Conservation (phyloP, 1,140 invertebrate genomes). For the Drosophila nikananu region DNA sequence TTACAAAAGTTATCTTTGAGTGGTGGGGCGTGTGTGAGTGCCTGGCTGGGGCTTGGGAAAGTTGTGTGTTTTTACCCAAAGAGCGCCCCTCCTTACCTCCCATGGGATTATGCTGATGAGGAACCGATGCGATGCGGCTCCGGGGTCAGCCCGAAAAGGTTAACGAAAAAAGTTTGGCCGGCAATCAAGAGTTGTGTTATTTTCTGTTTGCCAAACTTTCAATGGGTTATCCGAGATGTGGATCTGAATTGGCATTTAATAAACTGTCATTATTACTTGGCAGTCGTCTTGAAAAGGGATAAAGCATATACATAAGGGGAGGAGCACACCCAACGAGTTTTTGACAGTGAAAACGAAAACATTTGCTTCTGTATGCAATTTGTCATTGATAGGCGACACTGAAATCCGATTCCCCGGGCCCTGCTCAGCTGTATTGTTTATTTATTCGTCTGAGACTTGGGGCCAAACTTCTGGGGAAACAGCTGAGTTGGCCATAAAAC, state of each 20-base stretch:
- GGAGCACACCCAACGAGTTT: conserved; percentile 14
- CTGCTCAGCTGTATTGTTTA: conserved; percentile 44
- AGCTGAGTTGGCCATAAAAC: conserved; percentile 65
- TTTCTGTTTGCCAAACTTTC: conserved; percentile 50
- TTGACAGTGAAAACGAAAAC: conserved; percentile 36
- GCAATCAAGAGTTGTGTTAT: conserved; percentile 46
- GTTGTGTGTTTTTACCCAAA: conserved; percentile 30
- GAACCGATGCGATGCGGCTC: conserved; percentile 8
- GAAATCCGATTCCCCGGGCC: conserved; percentile 55
- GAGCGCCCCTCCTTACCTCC: conserved; percentile 19
- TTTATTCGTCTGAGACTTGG: conserved; percentile 33
- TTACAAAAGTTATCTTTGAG: conserved; percentile 45
- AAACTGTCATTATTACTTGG: conserved; percentile 56
- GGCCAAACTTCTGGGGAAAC: conserved; percentile 58
- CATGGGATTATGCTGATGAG: conserved; percentile 51
- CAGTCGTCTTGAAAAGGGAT: conserved; percentile 36
- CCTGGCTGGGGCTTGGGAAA: conserved; percentile 36
- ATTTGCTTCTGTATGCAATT: conserved; percentile 67
- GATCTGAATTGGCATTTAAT: conserved; percentile 60
- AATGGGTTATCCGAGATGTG: conserved; percentile 34
- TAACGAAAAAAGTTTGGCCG: conserved; percentile 49
- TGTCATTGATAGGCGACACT: conserved; percentile 65
- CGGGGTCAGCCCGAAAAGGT: conserved; percentile 52
- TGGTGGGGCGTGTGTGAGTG: conserved; percentile 34
- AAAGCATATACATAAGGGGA: background rate